Percentiles rank a stretch among this genome's conserved stretches.
These are phyloP conservation scores for Cynaeus angustus DNA, from an alignment of 2,888 invertebrate genomes.

Conservation along the genomic window DNA sequence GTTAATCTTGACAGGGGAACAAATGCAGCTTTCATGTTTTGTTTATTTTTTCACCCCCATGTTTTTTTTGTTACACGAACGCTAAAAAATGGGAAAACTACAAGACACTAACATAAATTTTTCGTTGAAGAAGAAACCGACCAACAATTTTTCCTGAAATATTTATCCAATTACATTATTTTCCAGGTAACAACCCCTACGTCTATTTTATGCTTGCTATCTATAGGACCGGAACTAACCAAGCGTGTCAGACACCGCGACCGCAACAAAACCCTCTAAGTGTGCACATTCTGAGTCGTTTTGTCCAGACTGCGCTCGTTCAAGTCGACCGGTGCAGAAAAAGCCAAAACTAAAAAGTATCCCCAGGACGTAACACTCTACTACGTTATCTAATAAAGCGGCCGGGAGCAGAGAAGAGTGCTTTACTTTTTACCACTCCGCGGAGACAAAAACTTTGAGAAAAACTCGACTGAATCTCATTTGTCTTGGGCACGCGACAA, in stretches of 20 bases:
- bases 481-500: slow-evolving; percentile 62
- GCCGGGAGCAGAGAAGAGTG: slow-evolving; percentile 55
- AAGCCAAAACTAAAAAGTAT: slow-evolving; percentile 38
- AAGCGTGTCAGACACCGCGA: no score
- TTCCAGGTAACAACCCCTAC: no score
- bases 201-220: no score
- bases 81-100: no score
- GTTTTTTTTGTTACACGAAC: no score
- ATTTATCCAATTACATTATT: no score
- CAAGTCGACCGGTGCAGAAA: slow-evolving; percentile 19
- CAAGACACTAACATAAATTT: no score
- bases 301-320: slow-evolving; percentile 1
- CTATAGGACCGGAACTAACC: no score
- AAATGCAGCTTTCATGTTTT: slow-evolving; percentile 1
- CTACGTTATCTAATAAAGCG: slow-evolving; percentile 59
- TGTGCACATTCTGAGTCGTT: no score
- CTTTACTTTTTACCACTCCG: slow-evolving; percentile 62
- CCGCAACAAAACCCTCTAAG: no score
- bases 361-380: slow-evolving; percentile 55
- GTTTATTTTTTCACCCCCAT: neutral
- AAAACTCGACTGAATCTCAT: slow-evolving; percentile 61
- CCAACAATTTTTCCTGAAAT: no score
- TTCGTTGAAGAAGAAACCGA: no score
- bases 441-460: slow-evolving; percentile 61
- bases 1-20: slow-evolving; percentile 5